A percentile compares a stretch with the other conserved stretches of the same genome.
phyloP scores from a whole-genome alignment of 2,113 vertebrate genomes.

The Channa maculata region DNA sequence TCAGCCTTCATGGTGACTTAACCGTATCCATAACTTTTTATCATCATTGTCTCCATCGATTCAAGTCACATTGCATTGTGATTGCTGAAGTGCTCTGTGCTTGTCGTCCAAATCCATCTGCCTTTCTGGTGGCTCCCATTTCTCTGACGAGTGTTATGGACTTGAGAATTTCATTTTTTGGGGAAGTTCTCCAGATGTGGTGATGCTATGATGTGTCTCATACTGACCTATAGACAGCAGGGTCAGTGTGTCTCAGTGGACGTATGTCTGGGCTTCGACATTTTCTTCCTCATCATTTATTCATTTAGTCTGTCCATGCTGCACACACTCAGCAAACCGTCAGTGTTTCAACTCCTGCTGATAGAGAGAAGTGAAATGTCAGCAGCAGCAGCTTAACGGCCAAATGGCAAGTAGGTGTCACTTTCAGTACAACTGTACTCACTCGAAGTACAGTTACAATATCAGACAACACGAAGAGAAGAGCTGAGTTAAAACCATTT shows the following conservation, averaged over 20 bases:
- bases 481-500: slow-evolving; percentile 1
- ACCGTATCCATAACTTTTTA: no score
- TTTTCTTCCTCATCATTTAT: slow-evolving; percentile 68
- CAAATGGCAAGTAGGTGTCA: no score
- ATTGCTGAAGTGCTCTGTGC: no score
- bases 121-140: no score
- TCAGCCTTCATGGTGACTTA: no score
- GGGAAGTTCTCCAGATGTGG: not conserved
- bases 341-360: slow-evolving; percentile 45
- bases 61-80: no score
- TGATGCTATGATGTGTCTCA: not conserved
- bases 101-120: no score
- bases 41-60: no score
- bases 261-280: slow-evolving; percentile 50
- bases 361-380: slow-evolving; percentile 66
- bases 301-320: slow-evolving; percentile 58
- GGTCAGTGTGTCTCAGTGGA: not conserved
- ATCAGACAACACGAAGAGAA: not conserved
- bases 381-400: slow-evolving; percentile 63
- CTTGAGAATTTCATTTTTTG: not conserved
- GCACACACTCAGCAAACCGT: slow-evolving; percentile 42
- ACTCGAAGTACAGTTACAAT: no score
- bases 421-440: no score
- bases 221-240: not conserved
- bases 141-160: no score